Evolutionary conservation across 2,888 invertebrate species (phyloP).

Genomic region (Hydrotaea cyrtoneurina): DNA sequence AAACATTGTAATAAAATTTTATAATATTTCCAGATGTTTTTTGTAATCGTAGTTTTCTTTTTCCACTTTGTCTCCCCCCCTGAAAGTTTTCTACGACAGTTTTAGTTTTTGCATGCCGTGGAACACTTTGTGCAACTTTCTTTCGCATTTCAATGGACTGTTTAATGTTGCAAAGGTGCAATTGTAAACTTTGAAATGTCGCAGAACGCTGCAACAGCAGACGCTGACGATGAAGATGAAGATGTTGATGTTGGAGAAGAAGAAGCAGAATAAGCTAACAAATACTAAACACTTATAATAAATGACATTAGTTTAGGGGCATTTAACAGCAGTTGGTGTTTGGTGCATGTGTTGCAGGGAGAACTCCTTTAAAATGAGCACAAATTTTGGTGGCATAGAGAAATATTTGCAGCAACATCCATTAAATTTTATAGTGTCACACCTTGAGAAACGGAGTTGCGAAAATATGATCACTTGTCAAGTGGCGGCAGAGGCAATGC

Average conservation of each 20-base stretch:
- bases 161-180: slow-evolving; percentile 45
- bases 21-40: background rate
- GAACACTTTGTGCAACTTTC: slow-evolving; percentile 13
- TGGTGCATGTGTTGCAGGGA: slow-evolving; percentile 25
- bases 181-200: background rate
- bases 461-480: background rate
- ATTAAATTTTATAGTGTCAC: background rate
- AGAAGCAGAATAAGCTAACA: background rate
- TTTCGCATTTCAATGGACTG: background rate
- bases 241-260: background rate
- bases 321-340: slow-evolving; percentile 58
- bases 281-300: slow-evolving; percentile 41
- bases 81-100: slow-evolving; percentile 14
- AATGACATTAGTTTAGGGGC: slow-evolving; percentile 42
- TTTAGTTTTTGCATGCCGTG: background rate
- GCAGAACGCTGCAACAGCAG: background rate
- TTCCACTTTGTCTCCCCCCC: background rate
- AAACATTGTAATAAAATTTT: slow-evolving; percentile 11
- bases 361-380: background rate
- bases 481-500: no score
- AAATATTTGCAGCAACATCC: background rate
- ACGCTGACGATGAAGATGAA: background rate
- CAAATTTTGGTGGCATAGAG: background rate
- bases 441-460: no score
- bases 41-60: background rate